Evolutionary conservation across 2,888 invertebrate genomes (phyloP).

Genomic region (Bimastos eiseni): DNA sequence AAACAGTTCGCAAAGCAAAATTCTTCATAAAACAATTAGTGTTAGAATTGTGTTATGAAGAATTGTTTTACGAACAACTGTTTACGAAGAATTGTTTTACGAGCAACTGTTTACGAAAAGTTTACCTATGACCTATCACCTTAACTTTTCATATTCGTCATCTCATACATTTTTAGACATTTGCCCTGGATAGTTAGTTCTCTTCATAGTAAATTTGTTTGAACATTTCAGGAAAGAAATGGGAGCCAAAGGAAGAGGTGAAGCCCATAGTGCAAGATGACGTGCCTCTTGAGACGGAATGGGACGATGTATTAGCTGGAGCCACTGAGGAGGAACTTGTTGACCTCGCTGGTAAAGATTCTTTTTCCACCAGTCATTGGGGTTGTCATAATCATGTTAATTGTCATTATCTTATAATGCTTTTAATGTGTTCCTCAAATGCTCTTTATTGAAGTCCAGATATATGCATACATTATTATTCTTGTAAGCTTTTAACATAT

Average conservation of each 20-base stretch:
- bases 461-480: not conserved
- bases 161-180: no score
- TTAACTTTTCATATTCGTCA: no score
- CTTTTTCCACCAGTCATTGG: not conserved
- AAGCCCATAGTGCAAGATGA: conserved; percentile 49
- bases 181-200: no score
- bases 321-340: conserved; percentile 81
- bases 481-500: not conserved
- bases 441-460: no score
- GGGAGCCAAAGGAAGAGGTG: conserved; percentile 60
- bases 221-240: conserved; percentile 60
- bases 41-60: no score
- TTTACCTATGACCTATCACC: no score
- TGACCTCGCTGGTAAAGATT: conserved; percentile 78
- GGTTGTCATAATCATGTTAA: conserved; percentile 27
- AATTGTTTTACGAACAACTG: no score
- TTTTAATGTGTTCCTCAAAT: not conserved
- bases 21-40: no score
- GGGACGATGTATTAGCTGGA: conserved; percentile 58
- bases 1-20: not conserved
- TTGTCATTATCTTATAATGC: not conserved
- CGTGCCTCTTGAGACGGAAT: conserved; percentile 55
- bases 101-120: no score
- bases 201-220: no score
- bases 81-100: no score